phyloP scores from a whole-genome alignment of 2,888 invertebrate genomes.

The Drosophila nigritarsus region DNA sequence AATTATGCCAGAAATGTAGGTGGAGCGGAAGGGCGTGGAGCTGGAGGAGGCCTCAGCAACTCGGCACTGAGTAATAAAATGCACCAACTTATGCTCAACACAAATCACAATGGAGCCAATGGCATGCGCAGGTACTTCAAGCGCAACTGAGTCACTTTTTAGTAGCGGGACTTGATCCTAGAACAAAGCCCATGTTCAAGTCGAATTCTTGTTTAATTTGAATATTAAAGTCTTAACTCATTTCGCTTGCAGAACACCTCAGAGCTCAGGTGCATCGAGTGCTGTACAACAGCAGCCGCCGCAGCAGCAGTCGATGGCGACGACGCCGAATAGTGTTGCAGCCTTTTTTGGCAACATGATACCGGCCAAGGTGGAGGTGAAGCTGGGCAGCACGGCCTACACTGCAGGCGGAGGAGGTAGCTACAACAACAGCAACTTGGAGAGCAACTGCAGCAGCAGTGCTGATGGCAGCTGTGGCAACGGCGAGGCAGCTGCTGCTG shows the following conservation, averaged over 20 bases:
- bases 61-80: conserved; percentile 81
- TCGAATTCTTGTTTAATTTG: background rate
- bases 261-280: conserved; percentile 66
- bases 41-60: conserved; percentile 23
- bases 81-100: conserved; percentile 81
- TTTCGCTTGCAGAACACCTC: conserved; percentile 66
- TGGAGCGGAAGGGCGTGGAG: conserved; percentile 15
- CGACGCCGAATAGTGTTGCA: conserved; percentile 75
- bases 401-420: conserved; percentile 17
- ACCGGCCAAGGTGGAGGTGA: conserved; percentile 85
- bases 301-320: conserved; percentile 48
- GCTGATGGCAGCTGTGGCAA: conserved; percentile 56
- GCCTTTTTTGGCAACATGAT: conserved; percentile 83
- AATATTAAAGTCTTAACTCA: background rate
- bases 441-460: conserved; percentile 73
- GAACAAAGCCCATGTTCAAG: background rate
- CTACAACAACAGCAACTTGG: conserved; percentile 44
- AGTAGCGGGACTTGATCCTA: background rate
- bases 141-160: background rate
- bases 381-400: conserved; percentile 66
- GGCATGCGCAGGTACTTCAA: conserved; percentile 47
- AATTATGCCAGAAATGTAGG: conserved; percentile 24
- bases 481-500: conserved; percentile 35
- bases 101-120: conserved; percentile 68
- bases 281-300: conserved; percentile 39